These are phyloP conservation scores for Rhorus exstirpatorius DNA, from an alignment of 2,888 invertebrate species.

Conservation along the genomic window DNA sequence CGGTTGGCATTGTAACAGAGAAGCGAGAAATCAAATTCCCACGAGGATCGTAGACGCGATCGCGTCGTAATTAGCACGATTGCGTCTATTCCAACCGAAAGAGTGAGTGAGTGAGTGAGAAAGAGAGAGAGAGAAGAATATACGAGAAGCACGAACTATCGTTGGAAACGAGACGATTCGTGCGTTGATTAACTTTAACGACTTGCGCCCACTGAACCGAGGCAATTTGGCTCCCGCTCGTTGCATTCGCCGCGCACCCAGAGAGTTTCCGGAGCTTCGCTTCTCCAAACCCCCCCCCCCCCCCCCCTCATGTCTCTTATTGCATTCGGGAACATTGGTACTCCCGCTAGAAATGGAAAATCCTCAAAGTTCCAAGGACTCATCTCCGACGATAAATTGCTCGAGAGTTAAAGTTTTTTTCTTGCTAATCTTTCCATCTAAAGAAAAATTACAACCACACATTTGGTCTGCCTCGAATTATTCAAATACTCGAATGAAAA, in stretches of 20 bases:
- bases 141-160: constrained; percentile 40
- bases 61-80: constrained; percentile 64
- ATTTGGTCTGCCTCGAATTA: neutral
- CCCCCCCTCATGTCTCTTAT: constrained; percentile 15
- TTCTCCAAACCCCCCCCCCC: neutral
- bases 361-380: constrained; percentile 40
- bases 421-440: neutral
- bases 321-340: constrained; percentile 4
- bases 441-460: neutral
- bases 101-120: constrained; percentile 13
- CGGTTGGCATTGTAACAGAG: neutral
- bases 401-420: constrained; percentile 18
- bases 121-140: neutral
- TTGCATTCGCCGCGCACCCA: constrained; percentile 21
- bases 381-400: constrained; percentile 22
- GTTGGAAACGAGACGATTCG: constrained; percentile 45
- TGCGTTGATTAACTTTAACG: constrained; percentile 72
- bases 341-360: constrained; percentile 17
- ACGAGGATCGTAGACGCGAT: constrained; percentile 12
- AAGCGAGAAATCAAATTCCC: constrained; percentile 36
- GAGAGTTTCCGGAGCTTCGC: constrained; percentile 28
- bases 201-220: constrained; percentile 68
- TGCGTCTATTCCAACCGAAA: constrained; percentile 34
- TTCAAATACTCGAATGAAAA: neutral
- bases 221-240: constrained; percentile 49